phyloP scores from a whole-genome alignment of 2,888 invertebrate genomes.

The Allophyes oxyacanthae region DNA sequence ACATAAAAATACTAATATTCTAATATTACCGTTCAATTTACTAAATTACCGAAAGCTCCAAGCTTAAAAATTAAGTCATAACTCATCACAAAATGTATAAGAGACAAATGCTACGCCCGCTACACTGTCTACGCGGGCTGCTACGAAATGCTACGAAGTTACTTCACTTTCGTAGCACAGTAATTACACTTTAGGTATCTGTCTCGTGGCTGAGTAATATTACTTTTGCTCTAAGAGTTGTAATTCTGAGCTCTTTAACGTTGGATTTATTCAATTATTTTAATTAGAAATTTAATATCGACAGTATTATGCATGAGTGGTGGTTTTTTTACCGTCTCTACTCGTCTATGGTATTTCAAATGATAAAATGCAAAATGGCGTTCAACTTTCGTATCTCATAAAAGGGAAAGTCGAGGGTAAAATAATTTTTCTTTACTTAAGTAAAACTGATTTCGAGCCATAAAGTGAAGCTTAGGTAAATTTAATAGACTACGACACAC shows the following conservation, averaged over 20 bases:
- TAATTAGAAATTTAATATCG: slow-evolving; percentile 46
- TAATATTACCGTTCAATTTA: slow-evolving; percentile 26
- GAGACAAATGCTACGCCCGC: slow-evolving; percentile 66
- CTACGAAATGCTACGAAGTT: slow-evolving; percentile 63
- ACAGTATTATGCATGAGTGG: slow-evolving; percentile 27
- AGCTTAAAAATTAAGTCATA: slow-evolving; percentile 66
- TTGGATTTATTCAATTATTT: slow-evolving; percentile 59
- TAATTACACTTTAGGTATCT: slow-evolving; percentile 68
- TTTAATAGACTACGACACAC: too few species aligned
- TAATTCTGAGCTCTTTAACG: slow-evolving; percentile 53
- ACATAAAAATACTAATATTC: slow-evolving; percentile 14
- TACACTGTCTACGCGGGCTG: slow-evolving; percentile 53
- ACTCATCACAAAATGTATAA: slow-evolving; percentile 65
- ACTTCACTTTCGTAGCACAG: slow-evolving; percentile 67
- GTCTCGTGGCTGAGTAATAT: slow-evolving; percentile 64
- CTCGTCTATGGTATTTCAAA: neutral
- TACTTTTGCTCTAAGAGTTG: slow-evolving; percentile 61
- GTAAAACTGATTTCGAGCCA: too few species aligned
- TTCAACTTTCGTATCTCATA: neutral
- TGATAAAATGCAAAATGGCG: neutral
- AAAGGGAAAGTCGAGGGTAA: neutral
- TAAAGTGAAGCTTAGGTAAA: too few species aligned
- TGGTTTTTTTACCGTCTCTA: slow-evolving; percentile 17
- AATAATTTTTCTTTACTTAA: too few species aligned
- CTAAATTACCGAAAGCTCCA: slow-evolving; percentile 45